Percentiles rank a stretch among this genome's conserved stretches.
Conservation (phyloP, 2,888 invertebrate species). For the Eretmocerus hayati region DNA sequence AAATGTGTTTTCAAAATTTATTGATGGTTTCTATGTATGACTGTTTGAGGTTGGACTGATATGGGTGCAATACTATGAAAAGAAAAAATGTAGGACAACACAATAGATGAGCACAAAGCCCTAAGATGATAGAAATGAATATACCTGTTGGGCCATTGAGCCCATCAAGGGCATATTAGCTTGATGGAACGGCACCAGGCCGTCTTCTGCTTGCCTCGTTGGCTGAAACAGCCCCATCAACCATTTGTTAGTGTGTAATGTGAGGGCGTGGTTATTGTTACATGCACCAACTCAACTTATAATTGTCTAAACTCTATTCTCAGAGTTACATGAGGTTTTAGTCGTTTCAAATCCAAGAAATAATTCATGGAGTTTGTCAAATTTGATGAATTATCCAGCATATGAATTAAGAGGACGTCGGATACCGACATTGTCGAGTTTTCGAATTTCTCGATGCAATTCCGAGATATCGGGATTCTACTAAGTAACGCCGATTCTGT, state of each 20-base stretch:
- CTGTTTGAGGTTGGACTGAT: background rate
- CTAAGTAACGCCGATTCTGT: no score
- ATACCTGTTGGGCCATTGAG: constrained; percentile 48
- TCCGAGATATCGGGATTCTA: no score
- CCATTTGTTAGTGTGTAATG: constrained; percentile 40
- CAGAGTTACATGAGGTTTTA: no score
- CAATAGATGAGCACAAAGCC: constrained; percentile 18
- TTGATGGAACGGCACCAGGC: constrained; percentile 53
- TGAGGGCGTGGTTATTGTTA: constrained; percentile 34
- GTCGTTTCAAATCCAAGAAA: no score
- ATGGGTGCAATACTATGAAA: background rate
- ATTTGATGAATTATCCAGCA: no score
- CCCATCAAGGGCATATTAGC: constrained; percentile 60
- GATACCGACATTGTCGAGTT: no score
- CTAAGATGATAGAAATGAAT: constrained; percentile 27
- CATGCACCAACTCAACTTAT: constrained; percentile 25
- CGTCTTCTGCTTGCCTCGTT: constrained; percentile 54
- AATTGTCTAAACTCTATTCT: background rate
- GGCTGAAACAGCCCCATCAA: constrained; percentile 48
- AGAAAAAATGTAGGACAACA: constrained; percentile 6
- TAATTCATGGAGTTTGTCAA: no score
- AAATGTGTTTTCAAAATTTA: no score
- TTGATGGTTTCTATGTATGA: no score
- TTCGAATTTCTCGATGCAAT: no score
- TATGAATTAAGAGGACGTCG: no score